Percentiles rank a stretch among this genome's conserved stretches.
phyloP scores from a whole-genome alignment of 2,113 vertebrate species.

The Macaca mulatta region DNA sequence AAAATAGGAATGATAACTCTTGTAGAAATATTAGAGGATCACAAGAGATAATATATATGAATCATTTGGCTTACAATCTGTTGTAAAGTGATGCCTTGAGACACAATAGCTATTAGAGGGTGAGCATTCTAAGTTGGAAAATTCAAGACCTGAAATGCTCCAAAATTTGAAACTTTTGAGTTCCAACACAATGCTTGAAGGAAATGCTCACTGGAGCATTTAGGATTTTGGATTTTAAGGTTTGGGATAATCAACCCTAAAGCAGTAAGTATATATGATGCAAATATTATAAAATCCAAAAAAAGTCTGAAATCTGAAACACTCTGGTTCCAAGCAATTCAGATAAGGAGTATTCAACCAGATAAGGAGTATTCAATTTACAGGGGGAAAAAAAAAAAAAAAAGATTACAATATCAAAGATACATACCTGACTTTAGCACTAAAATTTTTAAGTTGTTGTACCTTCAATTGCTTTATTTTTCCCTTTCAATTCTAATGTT shows the following conservation, averaged over 20 bases:
- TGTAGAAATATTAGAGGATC: not conserved
- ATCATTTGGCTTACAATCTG: not conserved
- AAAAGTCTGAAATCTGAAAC: not conserved
- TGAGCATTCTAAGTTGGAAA: not conserved
- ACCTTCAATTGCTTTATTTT: not conserved
- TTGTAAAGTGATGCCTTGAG: not conserved
- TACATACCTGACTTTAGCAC: not conserved
- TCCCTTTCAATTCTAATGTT: not conserved
- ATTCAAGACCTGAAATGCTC: not conserved
- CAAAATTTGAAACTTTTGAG: no score
- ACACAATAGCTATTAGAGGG: not conserved
- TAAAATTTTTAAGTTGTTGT: not conserved
- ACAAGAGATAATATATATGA: not conserved
- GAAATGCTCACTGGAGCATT: not conserved
- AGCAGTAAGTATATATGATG: not conserved
- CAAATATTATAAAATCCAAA: not conserved
- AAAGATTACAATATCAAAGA: not conserved
- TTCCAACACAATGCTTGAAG: no score
- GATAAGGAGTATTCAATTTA: not conserved
- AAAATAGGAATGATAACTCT: not conserved
- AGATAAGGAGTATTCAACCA: not conserved
- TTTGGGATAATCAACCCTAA: not conserved
- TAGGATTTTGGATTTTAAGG: not conserved
- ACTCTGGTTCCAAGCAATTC: not conserved
- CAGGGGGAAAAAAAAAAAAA: not conserved